phyloP scores from a whole-genome alignment of 2,888 invertebrate genomes.

The Diachrysia chrysitis region DNA sequence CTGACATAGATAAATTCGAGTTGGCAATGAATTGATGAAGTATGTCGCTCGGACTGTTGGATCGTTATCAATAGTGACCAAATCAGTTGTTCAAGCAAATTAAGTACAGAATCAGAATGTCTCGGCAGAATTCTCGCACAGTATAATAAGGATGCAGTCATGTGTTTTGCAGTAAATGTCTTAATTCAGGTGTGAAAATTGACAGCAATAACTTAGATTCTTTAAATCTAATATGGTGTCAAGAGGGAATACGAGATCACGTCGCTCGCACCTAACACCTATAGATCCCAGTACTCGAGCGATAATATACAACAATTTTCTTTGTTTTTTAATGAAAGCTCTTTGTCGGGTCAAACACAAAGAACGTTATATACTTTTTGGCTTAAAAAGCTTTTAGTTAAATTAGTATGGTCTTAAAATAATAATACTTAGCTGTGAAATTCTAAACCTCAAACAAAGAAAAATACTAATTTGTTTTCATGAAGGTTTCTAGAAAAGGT shows the following conservation, averaged over 20 bases:
- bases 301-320: no score
- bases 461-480: neutral
- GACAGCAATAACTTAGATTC: no score
- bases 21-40: slow-evolving; percentile 45
- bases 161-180: neutral
- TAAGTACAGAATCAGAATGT: no score
- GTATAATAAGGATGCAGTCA: neutral
- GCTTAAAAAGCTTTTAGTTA: neutral
- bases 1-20: slow-evolving; percentile 41
- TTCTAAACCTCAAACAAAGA: no score
- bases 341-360: no score
- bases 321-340: neutral
- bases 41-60: slow-evolving; percentile 29
- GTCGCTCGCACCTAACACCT: no score
- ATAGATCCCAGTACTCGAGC: no score
- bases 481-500: slow-evolving; percentile 7
- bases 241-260: no score
- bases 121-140: no score
- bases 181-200: neutral
- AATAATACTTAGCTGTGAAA: neutral
- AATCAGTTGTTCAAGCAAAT: slow-evolving; percentile 16
- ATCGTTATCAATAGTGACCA: slow-evolving; percentile 20
- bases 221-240: no score
- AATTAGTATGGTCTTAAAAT: slow-evolving; percentile 2
- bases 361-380: neutral